Evolutionary conservation across 1,140 invertebrate genomes (phyloP).

Genomic region (Diplogasteroides magnus): DNA sequence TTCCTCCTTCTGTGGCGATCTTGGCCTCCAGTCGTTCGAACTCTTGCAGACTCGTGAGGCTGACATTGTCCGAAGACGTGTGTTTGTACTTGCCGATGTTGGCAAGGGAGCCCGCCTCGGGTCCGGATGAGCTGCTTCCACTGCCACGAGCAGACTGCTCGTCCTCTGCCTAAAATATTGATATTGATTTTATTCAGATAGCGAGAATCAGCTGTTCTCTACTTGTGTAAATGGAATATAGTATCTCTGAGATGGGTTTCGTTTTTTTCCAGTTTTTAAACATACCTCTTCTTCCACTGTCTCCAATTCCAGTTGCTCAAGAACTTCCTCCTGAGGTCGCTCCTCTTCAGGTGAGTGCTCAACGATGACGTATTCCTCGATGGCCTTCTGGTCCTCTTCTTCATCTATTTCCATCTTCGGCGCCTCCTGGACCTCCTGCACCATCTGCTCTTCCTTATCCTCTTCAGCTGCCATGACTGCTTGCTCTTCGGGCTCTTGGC

Average conservation of each 20-base stretch:
- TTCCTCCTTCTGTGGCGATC: conserved; percentile 28
- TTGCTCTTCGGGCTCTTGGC: not conserved
- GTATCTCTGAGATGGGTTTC: too few species aligned
- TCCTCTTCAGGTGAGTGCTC: conserved; percentile 7
- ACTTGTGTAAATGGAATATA: too few species aligned
- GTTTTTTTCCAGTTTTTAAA: too few species aligned
- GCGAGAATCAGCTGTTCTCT: too few species aligned
- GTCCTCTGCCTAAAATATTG: too few species aligned
- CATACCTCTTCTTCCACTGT: conserved; percentile 40
- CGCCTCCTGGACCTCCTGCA: not conserved
- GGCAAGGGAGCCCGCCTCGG: conserved; percentile 6
- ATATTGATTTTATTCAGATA: too few species aligned
- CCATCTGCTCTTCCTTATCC: not conserved
- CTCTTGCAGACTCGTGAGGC: conserved; percentile 41
- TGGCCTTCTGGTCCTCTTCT: too few species aligned
- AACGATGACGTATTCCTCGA: too few species aligned
- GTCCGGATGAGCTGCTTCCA: conserved; percentile 19
- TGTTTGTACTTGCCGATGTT: conserved; percentile 32
- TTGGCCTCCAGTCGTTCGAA: conserved; percentile 44
- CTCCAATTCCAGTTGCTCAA: conserved; percentile 25
- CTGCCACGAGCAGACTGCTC: conserved; percentile 30
- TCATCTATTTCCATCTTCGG: too few species aligned
- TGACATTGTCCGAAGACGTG: conserved; percentile 37
- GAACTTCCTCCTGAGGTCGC: not conserved
- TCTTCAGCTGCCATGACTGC: not conserved